A percentile compares a stretch with the other conserved stretches of the same genome.
Conservation (phyloP, 2,113 vertebrate species). For the Embiotoca jacksoni region DNA sequence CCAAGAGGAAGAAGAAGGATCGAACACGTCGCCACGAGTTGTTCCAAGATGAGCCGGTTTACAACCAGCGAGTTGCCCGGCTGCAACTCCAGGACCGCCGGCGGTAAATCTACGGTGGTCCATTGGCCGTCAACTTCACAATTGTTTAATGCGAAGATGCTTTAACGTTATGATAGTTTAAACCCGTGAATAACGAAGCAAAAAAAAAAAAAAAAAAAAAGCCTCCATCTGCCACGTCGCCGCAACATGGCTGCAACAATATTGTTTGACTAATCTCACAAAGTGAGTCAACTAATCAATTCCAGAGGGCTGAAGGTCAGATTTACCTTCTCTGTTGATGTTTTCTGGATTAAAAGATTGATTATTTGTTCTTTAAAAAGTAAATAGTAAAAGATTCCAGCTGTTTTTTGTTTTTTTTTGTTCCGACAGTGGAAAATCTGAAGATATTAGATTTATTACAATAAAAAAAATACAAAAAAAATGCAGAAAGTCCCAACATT, state of each 20-base stretch:
- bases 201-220: neutral
- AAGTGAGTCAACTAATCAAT: neutral
- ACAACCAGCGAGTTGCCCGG: neutral
- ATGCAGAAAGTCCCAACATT: no score
- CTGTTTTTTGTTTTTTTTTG: no score
- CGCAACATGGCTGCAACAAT: neutral
- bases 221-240: neutral
- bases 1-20: constrained; percentile 3
- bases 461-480: no score
- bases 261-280: no score
- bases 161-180: neutral
- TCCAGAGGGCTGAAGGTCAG: neutral
- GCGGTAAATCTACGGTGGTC: neutral
- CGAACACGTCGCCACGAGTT: neutral
- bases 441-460: no score
- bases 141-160: neutral
- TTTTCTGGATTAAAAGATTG: neutral
- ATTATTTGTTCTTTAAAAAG: no score
- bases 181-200: neutral
- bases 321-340: neutral
- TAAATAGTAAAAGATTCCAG: no score
- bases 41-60: constrained; percentile 20
- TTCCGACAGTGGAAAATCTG: no score
- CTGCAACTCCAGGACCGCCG: neutral
- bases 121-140: neutral